Evolutionary conservation across 2,888 invertebrate genomes (phyloP).

Genomic region (Eupithecia exiguata): DNA sequence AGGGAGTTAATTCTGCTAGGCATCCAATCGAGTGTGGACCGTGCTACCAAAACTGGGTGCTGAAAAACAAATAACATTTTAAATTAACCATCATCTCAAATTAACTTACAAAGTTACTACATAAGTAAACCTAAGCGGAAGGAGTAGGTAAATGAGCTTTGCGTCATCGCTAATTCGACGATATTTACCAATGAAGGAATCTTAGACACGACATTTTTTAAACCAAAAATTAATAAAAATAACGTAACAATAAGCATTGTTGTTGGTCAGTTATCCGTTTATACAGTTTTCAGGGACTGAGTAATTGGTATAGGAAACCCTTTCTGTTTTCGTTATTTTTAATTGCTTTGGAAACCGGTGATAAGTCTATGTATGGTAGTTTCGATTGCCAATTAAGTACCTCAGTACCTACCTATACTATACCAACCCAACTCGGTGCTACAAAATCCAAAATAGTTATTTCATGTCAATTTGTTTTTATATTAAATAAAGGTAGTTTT

Average conservation of each 20-base stretch:
- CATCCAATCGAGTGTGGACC: slow-evolving; percentile 79
- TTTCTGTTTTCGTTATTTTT: slow-evolving; percentile 3
- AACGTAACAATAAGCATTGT: background rate
- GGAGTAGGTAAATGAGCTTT: background rate
- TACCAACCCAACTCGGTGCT: too few relatives aligned
- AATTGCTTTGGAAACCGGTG: background rate
- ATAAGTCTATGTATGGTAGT: background rate
- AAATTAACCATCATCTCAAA: background rate
- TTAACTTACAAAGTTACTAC: too few relatives aligned
- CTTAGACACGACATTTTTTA: background rate
- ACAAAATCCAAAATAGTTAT: too few relatives aligned
- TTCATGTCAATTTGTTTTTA: too few relatives aligned
- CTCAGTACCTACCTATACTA: background rate
- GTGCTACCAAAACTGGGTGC: slow-evolving; percentile 76
- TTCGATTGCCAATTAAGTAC: background rate
- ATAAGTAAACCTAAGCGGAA: background rate
- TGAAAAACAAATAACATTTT: slow-evolving; percentile 45
- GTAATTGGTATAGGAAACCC: background rate
- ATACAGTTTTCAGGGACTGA: background rate
- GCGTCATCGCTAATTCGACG: background rate
- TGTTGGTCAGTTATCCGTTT: background rate
- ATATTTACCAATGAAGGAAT: slow-evolving; percentile 9
- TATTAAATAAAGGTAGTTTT: too few relatives aligned
- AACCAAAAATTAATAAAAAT: background rate
- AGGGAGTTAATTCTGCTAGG: slow-evolving; percentile 78